Evolutionary conservation across 2,113 vertebrate genomes (phyloP).

Genomic region (Tapirus terrestris): DNA sequence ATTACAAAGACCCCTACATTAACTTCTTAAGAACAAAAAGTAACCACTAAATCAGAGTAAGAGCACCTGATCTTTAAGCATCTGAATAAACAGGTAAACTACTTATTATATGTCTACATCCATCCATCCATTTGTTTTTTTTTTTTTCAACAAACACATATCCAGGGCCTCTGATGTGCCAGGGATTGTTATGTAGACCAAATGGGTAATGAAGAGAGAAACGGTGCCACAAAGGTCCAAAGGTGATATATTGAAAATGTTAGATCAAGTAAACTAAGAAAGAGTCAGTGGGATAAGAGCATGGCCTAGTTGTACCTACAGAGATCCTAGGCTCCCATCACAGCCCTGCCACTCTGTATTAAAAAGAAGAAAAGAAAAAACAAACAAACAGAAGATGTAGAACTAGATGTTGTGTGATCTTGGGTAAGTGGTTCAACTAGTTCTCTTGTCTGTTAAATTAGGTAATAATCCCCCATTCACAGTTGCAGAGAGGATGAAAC

Average conservation of each 20-base stretch:
- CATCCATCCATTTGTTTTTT: background rate
- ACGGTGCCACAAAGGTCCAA: background rate
- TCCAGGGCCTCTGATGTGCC: background rate
- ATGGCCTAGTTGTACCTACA: accelerated
- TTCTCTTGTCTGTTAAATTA: background rate
- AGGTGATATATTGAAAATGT: background rate
- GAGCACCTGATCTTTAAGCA: background rate
- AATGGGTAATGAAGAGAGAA: background rate
- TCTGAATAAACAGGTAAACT: background rate
- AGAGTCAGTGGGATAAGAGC: background rate
- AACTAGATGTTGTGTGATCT: background rate
- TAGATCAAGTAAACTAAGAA: background rate
- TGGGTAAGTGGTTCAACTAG: background rate
- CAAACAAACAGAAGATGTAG: background rate
- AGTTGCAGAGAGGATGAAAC: slow-evolving; percentile 55
- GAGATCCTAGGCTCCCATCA: accelerated
- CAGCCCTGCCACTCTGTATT: background rate
- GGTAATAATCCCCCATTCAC: background rate
- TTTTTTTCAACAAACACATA: background rate
- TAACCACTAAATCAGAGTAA: background rate
- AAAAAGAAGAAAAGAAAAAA: background rate
- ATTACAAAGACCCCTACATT: background rate
- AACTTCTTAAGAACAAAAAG: background rate
- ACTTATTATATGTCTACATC: background rate
- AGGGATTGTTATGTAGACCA: background rate